Base-by-base conservation (phyloP, 2,888 invertebrate species). In the Gymnosoma rotundatum region DNA sequence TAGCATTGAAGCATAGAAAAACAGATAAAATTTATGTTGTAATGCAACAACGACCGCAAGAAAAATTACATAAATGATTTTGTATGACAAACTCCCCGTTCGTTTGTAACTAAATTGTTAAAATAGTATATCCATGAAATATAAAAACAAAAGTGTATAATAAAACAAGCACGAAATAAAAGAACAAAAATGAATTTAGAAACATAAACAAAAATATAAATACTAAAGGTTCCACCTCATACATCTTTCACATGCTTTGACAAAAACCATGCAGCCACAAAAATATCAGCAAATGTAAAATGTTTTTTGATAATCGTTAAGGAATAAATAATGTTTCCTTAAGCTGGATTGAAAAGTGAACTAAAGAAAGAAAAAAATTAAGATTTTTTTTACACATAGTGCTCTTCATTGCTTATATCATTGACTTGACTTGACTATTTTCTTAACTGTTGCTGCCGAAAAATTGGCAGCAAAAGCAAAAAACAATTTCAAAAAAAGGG, bases 191-290 rank as follows among this genome's bases (percentile, higher is more conserved):
- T 20, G n/a, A 4, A 18, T n/a, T n/a, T 48, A 14, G n/a, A 48
- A 48, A 70, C 69, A 70, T 61, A 20, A 70, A 52, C 16, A 38
- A 61, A 74, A 66, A 12, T 56, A 72, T 67, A 58, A 72, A 72
- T 50, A 72, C 32, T 67, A 76, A 58, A 70, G 52, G 70, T 66
- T 67, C 84, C 84, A 84, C 84, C 84, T 21, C 6, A 25, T 52
- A 7, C 21, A 38, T 2, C 25, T 56, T 42, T 18, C 16, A 20
- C 45, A 45, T 14, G 21, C 36, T 18, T 21, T 32, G 69, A 20
- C 42, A 38, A 21, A 69, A n/a, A 42, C 10, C n/a, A 42, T 54
- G 16, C 20, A 42, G 16, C 0, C 70, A 56, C 18, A 58, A 45
- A 48, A 42, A 48, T 25, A 14, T 56, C 25, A 45, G 25, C 42